Evolutionary conservation across 30 jellyfish, hydroid and myxozoan genomes (phyloP), one percentile per base, ranked within the genome.

Genomic region (Mastigias papua): DNA sequence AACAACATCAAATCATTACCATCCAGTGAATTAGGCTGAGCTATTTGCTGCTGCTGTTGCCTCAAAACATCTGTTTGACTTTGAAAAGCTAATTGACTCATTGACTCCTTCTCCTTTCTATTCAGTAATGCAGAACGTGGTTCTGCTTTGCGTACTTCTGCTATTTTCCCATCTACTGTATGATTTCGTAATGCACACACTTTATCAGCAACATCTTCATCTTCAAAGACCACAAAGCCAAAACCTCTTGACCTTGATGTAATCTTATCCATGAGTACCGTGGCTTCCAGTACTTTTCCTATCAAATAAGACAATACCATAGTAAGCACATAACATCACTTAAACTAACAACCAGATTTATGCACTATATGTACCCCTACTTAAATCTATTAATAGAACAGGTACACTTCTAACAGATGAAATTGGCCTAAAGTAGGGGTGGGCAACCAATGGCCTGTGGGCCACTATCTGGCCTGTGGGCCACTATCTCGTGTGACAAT

Each of bases 221-320:
- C 98, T 3, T 93, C 98, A 88, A 93, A 93, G 28, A 97, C 92
- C 35, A 93, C 97, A 83, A 93, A 93, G 32, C 96, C 98, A 89
- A 93, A 93, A 8, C 98, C 98, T 34, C 98, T 69, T 29, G 93
- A 87, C 50, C 91, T 58, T 1, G 68, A 33, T 11, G 97, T 88
- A 48, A 35, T 73, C 33, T 90, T 82, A 48, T 93, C 98, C 78
- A 89, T 81, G 25, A 93, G 70, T 4, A 93, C 88, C 11, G 77
- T 97, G 37, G 90, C 90, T 33, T 93, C 98, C 66, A 76, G 69
- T 17, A 93, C 94, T 60, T 75, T 63, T 9, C 98, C 92, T 83
- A 58, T 3, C 62, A 80, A 25, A 54, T 42, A 42, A 42, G 54
- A 4, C 7, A 15, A 42, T 42, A 42, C 13, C 54, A 42, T 42